Base-by-base conservation (phyloP, 35 echinoderm and acorn worm species). In the Ptychodera flava region DNA sequence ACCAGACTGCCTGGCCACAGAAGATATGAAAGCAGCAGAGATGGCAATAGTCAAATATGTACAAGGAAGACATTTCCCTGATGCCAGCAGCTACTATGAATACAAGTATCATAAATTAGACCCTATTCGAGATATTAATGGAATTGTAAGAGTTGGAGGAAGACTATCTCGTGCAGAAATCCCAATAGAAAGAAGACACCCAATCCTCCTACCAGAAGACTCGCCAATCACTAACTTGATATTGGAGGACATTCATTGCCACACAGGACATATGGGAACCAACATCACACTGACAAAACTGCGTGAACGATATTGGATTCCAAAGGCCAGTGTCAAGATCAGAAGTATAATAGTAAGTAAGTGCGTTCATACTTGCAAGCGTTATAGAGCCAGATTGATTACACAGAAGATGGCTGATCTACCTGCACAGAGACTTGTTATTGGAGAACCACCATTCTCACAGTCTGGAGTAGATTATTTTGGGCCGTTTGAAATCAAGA, bases 321-420 rank as follows among this genome's bases (percentile, higher is more conserved):
- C 33, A 1, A 52, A 52, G 2, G 84, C 53, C 28, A 86, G 30
- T 16, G 1, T 32, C 15, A 31, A 33, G 0, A 33, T 75, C 15
- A 86, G 84, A 77, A 77, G 1, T 12, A 52, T 86, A 1, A n/a
- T n/a, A n/a, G 31, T 86, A 15, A 53, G 30, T 33, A 16, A 33
- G 29, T 86, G 84, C 30, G 53, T 86, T 1, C n/a, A n/a, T n/a
- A 77, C 38, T 31, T 30, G 32, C 1, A 86, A 77, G 31, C 84
- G 31, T 31, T 81, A 86, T 0, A 36, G 84, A 30, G 84, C 36
- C 12, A 0, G 1, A 1, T 1, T 52, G 1, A 16, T 33, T 6
- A 1, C 75, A 33, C 84, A 86, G 30, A 86, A 77, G 84, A 86
- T 86, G 84, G 84, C 84, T 2, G 15, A 36, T 52, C n/a, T 86